Base-by-base conservation (phyloP, 2,113 vertebrate species). In the Glareola pratincola region DNA sequence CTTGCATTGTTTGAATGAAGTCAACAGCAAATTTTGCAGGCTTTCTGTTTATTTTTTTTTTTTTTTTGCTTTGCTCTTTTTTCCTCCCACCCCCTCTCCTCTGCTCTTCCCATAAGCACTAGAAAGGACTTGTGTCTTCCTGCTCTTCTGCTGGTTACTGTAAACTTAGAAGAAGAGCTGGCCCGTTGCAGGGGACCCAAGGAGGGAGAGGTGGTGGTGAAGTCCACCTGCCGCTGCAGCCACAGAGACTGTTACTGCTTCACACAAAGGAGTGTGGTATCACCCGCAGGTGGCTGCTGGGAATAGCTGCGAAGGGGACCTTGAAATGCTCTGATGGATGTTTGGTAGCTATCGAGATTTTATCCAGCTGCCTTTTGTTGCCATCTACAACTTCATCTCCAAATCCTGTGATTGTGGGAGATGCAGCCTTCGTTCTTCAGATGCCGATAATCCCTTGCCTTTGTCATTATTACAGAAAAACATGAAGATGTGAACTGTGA, bases 161-260 rank as follows among this genome's bases (percentile, higher is more conserved):
- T n/a, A 9, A 73, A 29, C 43, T 62, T 22, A 80, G 18, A 71
- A 41, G 17, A 85, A 27, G 51, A 60, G 57, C 39, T 47, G 79
- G 11, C 5, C 63, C 17, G 1, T 53, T 59, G 24, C 36, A 8
- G 9, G 22, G 34, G n/a, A 50, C 29, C 36, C 2, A 1, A 3
- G 36, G 39, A 51, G 14, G 18, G 43, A 41, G 34, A 67, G 43
- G 23, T n/a, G 48, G 20, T 3, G 4, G 14, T 50, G 45, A 56
- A 57, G 45, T 30, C 14, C 12, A 0, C 18, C 4, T 18, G 22
- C 10, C n/a, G n/a, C n/a, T n/a, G n/a, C n/a, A n/a, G n/a, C n/a
- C n/a, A n/a, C n/a, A n/a, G n/a, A n/a, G n/a, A n/a, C n/a, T n/a
- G n/a, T n/a, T n/a, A n/a, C n/a, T n/a, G n/a, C n/a, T n/a, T n/a